Base-by-base conservation (phyloP, 2,888 invertebrate species). In the Lasiommata megera region DNA sequence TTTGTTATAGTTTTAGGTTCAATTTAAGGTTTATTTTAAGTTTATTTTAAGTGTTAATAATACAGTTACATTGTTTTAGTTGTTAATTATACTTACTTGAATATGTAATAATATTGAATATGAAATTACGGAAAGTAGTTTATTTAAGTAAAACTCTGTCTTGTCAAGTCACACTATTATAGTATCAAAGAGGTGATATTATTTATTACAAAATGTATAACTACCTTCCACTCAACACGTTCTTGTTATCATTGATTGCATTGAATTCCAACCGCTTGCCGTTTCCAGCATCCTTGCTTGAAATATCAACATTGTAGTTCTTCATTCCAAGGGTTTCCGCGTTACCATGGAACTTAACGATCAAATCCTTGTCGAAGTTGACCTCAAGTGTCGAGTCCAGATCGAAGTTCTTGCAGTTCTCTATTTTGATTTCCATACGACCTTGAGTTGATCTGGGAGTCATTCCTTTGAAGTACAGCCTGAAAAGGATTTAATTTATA, bases 211-310 rank as follows among this genome's bases (percentile, higher is more conserved):
- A 23, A 23, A 23, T 5, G 5, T 3, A 23, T 23, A 23, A 23
- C 71, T 74, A 94, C 94, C 92, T 93, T 90, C 96, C 96, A 69
- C 93, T 93, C 1, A 96, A 71, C 7, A 96, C 74, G 53, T 94
- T 94, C 71, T 94, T 93, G 57, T 92, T 93, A 3, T 92, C 93
- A 47, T 93, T 93, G 29, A 93, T 94, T 0, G 94, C 92, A 1
- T 88, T 82, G 69, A 96, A 90, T 60, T 93, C 92, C 54, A 96
- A 84, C 6, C 92, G 92, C 63, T 94, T 95, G 57, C 91, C 91
- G 54, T 89, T 93, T 0, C 89, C 91, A 3, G 87, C 85, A 1
- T 92, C 92, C 63, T 94, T 93, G 72, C 93, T 94, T 0, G 92
- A 85, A 6, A 94, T 92, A 57, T 94, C 93, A 0, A 94, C 80